These are phyloP conservation scores for Equus przewalskii DNA, from an alignment of 2,113 vertebrate genomes.

Conservation along the genomic window DNA sequence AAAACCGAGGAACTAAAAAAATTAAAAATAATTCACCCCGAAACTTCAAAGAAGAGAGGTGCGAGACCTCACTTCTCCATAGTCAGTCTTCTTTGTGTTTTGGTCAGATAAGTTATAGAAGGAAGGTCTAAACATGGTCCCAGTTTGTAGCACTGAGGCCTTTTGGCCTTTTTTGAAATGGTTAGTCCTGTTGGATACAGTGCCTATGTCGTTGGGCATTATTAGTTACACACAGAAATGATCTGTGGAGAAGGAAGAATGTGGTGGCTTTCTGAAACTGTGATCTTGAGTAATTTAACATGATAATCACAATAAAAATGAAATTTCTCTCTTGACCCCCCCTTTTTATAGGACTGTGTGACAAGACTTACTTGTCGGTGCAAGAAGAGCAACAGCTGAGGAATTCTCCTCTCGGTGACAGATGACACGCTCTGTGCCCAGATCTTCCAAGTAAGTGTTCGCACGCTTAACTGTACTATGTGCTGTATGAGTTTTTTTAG, in stretches of 20 bases:
- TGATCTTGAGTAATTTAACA: slow-evolving; percentile 15
- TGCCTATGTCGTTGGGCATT: background rate
- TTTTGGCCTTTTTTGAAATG: background rate
- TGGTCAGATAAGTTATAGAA: background rate
- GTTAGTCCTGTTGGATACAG: background rate
- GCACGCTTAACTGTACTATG: slow-evolving; percentile 65
- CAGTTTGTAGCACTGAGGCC: background rate
- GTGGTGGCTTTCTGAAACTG: slow-evolving; percentile 33
- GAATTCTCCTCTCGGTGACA: slow-evolving; percentile 70
- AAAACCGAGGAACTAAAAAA: background rate
- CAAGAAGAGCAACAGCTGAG: slow-evolving; percentile 75
- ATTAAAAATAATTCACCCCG: background rate
- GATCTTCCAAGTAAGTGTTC: slow-evolving; percentile 14
- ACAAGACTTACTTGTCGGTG: slow-evolving; percentile 48
- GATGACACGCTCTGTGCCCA: background rate
- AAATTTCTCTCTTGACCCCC: slow-evolving; percentile 35
- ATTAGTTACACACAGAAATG: background rate
- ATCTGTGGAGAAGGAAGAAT: background rate
- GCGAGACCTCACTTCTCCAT: background rate
- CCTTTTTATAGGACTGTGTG: slow-evolving; percentile 6
- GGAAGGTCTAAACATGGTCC: background rate
- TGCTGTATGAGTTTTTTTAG: slow-evolving; percentile 53
- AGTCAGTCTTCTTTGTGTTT: background rate
- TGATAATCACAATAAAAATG: slow-evolving; percentile 14
- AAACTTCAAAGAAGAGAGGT: slow-evolving; percentile 14